Base-by-base conservation (phyloP, 92 coral and sea anemone species). In the Muricea muricata region DNA sequence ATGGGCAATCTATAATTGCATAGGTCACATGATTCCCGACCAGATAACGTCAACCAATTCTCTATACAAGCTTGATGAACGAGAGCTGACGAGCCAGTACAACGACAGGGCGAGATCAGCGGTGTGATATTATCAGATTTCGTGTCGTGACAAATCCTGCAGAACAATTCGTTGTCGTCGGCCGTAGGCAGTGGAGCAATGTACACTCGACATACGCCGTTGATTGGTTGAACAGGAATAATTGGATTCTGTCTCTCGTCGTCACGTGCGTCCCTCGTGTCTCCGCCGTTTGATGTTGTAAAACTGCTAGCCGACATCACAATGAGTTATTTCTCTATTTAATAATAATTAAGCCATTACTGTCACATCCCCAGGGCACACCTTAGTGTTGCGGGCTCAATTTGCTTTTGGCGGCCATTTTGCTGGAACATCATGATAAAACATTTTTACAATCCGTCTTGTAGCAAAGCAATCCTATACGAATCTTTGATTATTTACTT, bases 101-200 rank as follows among this genome's bases (percentile, higher is more conserved):
- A 78, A 15, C 83, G 42, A 31, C 83, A 78, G 31, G 83, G 83
- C 45, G 83, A 78, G 1, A 78, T 57, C 83, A 78, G 70, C 47
- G 70, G 83, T 35, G 83, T 57, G 34, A 33, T 34, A 30, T 40
- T 78, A 17, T 78, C 83, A 33, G 71, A 78, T 18, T 78, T 78
- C 29, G 83, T 78, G n/a, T 78, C 83, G 25, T 78, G 83, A 34
- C 83, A 78, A 7, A 78, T 78, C 34, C 83, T 56, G 58, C 83
- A 78, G 33, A 78, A 78, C 52, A 31, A 29, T 78, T 78, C 83
- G 13, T 15, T 58, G 28, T 78, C 52, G 0, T 78, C 83, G 18
- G 55, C 1, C 3, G 17, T 55, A 12, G 83, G 83, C 3, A 55
- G 70, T 40, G 83, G 71, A 4, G 83, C 83, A 13, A 78, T 78